These are phyloP conservation scores for Monopterus albus DNA, from an alignment of 2,113 vertebrate genomes.

Conservation along the genomic window DNA sequence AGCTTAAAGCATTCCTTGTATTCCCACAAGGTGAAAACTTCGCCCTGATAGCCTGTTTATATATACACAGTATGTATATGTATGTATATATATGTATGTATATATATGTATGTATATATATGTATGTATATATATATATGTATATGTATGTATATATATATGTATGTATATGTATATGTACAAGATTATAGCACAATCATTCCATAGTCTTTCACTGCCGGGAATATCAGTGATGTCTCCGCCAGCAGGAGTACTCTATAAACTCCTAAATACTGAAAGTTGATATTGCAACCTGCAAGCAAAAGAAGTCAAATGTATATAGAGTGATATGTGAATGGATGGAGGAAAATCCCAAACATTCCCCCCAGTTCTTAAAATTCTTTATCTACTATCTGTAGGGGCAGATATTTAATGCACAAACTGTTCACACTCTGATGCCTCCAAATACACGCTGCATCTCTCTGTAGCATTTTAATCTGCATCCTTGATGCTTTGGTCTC, in stretches of 20 bases:
- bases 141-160: too few species aligned
- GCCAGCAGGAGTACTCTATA: conserved; percentile 42
- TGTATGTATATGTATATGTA: conserved; percentile 33
- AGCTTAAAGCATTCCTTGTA: conserved; percentile 67
- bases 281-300: too few species aligned
- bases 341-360: conserved; percentile 64
- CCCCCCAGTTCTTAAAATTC: conserved; percentile 17
- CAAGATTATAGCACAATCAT: conserved; percentile 82
- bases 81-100: too few species aligned
- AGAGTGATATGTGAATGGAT: background rate
- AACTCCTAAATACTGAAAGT: conserved; percentile 8
- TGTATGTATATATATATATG: too few species aligned
- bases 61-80: too few species aligned
- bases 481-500: conserved; percentile 37
- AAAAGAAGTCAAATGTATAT: too few species aligned
- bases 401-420: conserved; percentile 49
- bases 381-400: background rate
- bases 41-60: too few species aligned
- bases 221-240: conserved; percentile 69
- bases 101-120: too few species aligned
- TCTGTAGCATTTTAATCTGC: conserved; percentile 22
- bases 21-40: conserved; percentile 20
- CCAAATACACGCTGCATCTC: conserved; percentile 22
- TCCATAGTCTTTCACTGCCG: conserved; percentile 80
- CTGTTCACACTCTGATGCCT: conserved; percentile 23